Evolutionary conservation across 2,888 invertebrate species (phyloP).

Genomic region (Acrobasis suavella): DNA sequence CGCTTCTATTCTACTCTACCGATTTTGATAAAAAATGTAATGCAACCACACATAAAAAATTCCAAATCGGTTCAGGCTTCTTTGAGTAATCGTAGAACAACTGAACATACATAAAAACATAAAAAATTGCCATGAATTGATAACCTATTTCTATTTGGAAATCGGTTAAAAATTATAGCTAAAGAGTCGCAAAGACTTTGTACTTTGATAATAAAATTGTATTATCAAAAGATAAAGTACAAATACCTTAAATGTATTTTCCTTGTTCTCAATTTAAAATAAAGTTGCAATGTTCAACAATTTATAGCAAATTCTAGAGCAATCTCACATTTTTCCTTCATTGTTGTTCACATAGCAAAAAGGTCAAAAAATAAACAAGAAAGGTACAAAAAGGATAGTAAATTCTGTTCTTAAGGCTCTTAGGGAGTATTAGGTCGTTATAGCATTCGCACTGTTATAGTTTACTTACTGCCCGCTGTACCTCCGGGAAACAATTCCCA

Average conservation of each 20-base stretch:
- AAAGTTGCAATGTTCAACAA: not conserved
- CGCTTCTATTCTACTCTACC: too few relatives aligned
- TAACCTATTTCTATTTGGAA: too few relatives aligned
- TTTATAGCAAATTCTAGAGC: not conserved
- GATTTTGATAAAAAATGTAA: too few relatives aligned
- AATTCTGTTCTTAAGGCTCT: not conserved
- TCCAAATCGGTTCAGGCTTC: too few relatives aligned
- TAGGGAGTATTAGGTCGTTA: too few relatives aligned
- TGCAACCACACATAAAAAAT: too few relatives aligned
- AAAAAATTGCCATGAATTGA: too few relatives aligned
- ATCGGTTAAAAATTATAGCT: too few relatives aligned
- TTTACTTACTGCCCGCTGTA: not conserved
- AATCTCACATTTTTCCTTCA: conserved; percentile 3
- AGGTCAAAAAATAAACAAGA: not conserved
- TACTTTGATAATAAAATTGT: not conserved
- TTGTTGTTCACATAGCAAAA: conserved; percentile 2
- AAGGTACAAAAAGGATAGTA: too few relatives aligned
- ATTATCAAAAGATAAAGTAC: not conserved
- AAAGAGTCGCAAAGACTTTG: too few relatives aligned
- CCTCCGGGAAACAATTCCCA: conserved; percentile 4
- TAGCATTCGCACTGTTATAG: not conserved
- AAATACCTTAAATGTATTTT: not conserved
- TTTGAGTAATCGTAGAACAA: too few relatives aligned
- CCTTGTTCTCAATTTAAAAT: not conserved
- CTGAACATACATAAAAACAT: too few relatives aligned